phyloP scores from a whole-genome alignment of 1,140 invertebrate genomes.

The Pomacea maculata region DNA sequence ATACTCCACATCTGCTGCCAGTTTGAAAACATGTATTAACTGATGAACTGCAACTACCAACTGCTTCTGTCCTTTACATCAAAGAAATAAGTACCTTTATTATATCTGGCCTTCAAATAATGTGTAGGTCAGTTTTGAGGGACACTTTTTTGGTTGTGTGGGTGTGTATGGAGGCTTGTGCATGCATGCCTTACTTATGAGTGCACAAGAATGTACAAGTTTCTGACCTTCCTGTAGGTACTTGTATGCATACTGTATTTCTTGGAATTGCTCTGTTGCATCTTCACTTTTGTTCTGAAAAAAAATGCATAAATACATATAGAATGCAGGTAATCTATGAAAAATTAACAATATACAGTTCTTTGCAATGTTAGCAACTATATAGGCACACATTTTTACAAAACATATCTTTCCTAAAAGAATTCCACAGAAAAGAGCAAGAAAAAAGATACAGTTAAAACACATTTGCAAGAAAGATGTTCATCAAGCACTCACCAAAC shows the following conservation, averaged over 20 bases:
- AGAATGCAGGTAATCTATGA: neutral
- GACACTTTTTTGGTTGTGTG: no score
- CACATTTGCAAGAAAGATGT: neutral
- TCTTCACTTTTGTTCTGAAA: constrained; percentile 40
- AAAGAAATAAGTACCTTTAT: neutral
- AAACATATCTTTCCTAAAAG: neutral
- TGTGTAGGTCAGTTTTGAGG: no score
- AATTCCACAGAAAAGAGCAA: neutral
- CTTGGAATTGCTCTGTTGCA: constrained; percentile 41
- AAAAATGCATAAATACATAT: neutral
- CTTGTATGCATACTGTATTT: constrained; percentile 46
- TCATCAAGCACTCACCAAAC: neutral
- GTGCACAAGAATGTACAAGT: neutral
- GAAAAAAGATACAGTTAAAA: neutral
- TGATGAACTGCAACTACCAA: neutral
- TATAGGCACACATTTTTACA: neutral
- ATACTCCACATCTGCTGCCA: neutral
- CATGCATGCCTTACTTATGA: no score
- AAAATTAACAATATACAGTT: neutral
- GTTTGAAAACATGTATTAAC: neutral
- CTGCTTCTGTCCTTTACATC: neutral
- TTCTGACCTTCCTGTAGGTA: constrained; percentile 35
- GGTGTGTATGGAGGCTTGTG: no score
- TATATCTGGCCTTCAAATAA: no score
- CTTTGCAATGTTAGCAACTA: neutral